Base-by-base conservation (phyloP, 2,888 invertebrate species). In the Dugesia japonica region DNA sequence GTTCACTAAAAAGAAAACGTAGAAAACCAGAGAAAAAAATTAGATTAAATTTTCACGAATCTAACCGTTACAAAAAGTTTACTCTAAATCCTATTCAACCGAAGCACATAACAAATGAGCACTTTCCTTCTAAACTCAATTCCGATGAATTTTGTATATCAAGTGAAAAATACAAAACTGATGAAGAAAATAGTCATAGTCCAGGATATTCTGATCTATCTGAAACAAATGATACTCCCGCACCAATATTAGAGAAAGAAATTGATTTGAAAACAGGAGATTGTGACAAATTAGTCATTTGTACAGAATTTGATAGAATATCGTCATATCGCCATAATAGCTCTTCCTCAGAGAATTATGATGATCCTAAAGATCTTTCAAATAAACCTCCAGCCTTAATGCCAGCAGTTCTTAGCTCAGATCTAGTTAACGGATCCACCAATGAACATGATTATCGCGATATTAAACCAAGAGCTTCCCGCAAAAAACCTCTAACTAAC, bases 141-240 rank as follows among this genome's bases (percentile, higher is more conserved):
- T 26, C 26, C 28, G 71, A 71, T 27, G 72, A 31, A 9, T 27
- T 72, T 13, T 1, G 72, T n/a, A n/a, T 31, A 23, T 26, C 42
- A 15, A 72, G 17, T 27, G 75, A 71, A 7, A 42, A 75, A 26
- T 27, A 71, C 26, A 75, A 71, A 42, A 27, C 75, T 9, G 75
- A 71, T n/a, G 38, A 38, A 26, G 75, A 71, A 27, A 71, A 75
- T 28, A 38, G 42, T 28, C 77, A 38, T 7, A 77, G 76, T 71
- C 77, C 77, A 4, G 76, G 77, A 9, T 77, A 77, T 26, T 77
- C 77, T 9, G 77, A 77, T 26, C 71, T 77, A 20, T 77, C 77
- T 7, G 77, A 77, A 20, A 56, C 71, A 9, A 76, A 76, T 28
- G 76, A 76, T 17, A 71, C 71, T 72, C 76, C 76, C 1, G 72